Base-by-base conservation (phyloP, 2,888 invertebrate genomes). In the Ernsta delagoae region DNA sequence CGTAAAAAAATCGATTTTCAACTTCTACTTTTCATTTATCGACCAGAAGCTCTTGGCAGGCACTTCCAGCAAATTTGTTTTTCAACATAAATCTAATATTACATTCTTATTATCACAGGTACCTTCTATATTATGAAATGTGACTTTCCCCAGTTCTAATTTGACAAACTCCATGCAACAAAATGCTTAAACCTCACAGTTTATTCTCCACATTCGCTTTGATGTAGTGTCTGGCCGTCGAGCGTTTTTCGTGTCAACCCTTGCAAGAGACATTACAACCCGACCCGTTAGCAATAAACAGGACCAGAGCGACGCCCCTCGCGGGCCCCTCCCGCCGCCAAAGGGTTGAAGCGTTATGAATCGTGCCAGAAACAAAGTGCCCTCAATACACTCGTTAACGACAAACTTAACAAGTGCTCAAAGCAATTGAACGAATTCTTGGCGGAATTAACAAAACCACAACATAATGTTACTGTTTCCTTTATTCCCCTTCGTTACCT, bases 221-320 rank as follows among this genome's bases (percentile, higher is more conserved):
- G 85, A 86, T 87, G 84, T 84, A 85, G 81, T 83, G 79, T 72
- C 78, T 78, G 74, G 77, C 78, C 79, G 79, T 77, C 82, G 79
- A 82, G 80, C 79, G 81, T 79, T 78, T 78, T 78, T 73, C 76
- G 76, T 77, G 77, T 76, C 73, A 77, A 78, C 76, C 75, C 74
- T 74, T 77, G 77, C 71, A 74, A 57, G 48, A 50, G 62, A 48
- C 61, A 62, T 67, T 56, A 62, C 57, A 61, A 68, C 57, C 50
- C 75, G 80, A 83, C 83, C 79, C 80, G 79, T 79, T 75, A 75
- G 78, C 80, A 79, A 83, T 85, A 82, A 83, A 83, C 80, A 78
- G 77, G 77, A 57, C 39, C 12, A 6, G 5, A 4, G 50, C 56
- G 54, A 12, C 54, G 54, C 31, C 56, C 34, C n/a, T n/a, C 76